Conservation (phyloP, 2,797 vertebrate species). For the Austrolebias charrua region DNA sequence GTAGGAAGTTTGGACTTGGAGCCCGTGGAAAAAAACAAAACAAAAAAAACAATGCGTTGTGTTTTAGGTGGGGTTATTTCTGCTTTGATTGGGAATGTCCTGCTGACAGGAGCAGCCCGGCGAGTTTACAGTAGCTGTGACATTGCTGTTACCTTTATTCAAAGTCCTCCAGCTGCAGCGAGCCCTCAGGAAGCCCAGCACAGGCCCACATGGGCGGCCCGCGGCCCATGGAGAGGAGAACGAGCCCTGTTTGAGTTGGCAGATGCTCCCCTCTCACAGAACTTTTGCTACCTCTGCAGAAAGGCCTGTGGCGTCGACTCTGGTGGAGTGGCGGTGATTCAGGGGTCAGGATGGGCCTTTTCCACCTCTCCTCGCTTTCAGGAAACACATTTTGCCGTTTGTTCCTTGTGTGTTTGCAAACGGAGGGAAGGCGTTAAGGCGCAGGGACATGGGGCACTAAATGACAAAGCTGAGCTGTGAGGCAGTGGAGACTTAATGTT, state of each 20-base stretch:
- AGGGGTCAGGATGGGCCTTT: conserved; percentile 89
- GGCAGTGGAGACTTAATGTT: conserved; percentile 73
- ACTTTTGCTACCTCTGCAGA: conserved; percentile 96
- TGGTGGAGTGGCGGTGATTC: conserved; percentile 78
- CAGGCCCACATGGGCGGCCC: conserved; percentile 84
- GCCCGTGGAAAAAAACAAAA: conserved; percentile 44
- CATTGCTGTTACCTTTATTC: conserved; percentile 91
- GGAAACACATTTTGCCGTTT: conserved; percentile 97
- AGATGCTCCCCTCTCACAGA: conserved; percentile 85
- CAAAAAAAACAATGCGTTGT: conserved; percentile 62
- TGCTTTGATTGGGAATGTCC: conserved; percentile 85
- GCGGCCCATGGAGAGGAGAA: conserved; percentile 61
- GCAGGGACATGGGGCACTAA: conserved; percentile 39
- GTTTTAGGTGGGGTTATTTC: conserved; percentile 76
- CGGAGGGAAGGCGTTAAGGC: conserved; percentile 52
- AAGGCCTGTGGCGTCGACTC: conserved; percentile 86
- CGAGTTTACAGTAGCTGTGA: conserved; percentile 93
- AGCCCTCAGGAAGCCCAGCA: conserved; percentile 92
- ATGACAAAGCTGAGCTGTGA: conserved; percentile 77
- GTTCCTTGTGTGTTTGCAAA: conserved; percentile 71
- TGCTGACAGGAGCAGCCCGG: conserved; percentile 81
- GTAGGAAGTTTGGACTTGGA: conserved; percentile 68
- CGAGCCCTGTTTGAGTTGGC: conserved; percentile 93
- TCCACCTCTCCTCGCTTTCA: conserved; percentile 93
- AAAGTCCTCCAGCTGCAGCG: conserved; percentile 89